Percentiles rank a stretch among this genome's conserved stretches.
phyloP scores from a whole-genome alignment of 2,797 vertebrate genomes.

The Sternotherus odoratus region DNA sequence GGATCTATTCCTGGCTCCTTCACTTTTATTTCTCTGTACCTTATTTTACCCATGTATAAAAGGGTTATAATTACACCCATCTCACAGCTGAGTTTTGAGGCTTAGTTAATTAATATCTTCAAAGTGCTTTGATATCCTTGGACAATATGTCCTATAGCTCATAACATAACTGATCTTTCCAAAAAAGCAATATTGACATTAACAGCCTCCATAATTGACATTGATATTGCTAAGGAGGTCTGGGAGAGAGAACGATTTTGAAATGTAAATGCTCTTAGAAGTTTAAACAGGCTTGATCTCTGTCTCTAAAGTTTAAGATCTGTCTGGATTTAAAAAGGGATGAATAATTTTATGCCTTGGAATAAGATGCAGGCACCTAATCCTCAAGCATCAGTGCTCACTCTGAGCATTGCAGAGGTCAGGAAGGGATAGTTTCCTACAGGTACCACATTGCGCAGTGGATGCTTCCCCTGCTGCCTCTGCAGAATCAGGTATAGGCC shows the following conservation, averaged over 20 bases:
- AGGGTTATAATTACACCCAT: slow-evolving; percentile 6
- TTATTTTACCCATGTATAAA: slow-evolving; percentile 23
- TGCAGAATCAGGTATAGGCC: background rate
- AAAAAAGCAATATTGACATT: slow-evolving; percentile 50
- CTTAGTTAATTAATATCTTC: slow-evolving; percentile 39
- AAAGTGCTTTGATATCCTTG: slow-evolving; percentile 35
- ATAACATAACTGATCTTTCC: slow-evolving; percentile 40
- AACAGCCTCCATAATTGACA: slow-evolving; percentile 51
- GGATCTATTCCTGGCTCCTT: background rate
- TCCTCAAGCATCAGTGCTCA: background rate
- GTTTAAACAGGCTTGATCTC: slow-evolving; percentile 11
- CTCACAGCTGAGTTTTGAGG: slow-evolving; percentile 16
- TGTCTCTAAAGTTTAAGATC: slow-evolving; percentile 33
- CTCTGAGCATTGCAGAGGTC: background rate
- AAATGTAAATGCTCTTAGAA: slow-evolving; percentile 39
- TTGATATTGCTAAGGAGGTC: slow-evolving; percentile 40
- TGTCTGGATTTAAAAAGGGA: background rate
- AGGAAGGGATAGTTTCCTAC: background rate
- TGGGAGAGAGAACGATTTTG: slow-evolving; percentile 19
- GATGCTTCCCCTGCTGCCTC: background rate
- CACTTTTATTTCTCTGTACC: slow-evolving; percentile 20
- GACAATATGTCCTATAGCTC: slow-evolving; percentile 15
- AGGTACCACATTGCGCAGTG: background rate
- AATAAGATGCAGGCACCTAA: background rate
- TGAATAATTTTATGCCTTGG: background rate